Conservation (phyloP, 2,113 vertebrate species). For the Pundamilia nyererei region DNA sequence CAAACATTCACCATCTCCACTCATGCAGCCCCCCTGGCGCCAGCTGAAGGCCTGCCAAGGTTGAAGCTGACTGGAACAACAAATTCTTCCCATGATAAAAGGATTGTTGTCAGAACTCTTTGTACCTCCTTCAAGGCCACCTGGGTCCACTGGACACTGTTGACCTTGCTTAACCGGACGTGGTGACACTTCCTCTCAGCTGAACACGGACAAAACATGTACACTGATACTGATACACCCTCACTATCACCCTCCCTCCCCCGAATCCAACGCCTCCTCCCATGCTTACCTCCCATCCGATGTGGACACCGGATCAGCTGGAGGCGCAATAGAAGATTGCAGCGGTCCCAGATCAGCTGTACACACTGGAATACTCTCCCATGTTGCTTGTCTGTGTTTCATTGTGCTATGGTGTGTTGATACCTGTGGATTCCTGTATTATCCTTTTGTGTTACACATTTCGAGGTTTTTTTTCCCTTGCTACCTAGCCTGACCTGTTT, state of each 20-base stretch:
- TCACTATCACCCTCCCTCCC: background rate
- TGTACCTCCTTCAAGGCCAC: background rate
- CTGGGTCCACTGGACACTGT: background rate
- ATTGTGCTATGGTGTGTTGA: background rate
- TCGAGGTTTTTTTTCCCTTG: accelerated
- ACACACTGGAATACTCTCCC: background rate
- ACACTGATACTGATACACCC: accelerated
- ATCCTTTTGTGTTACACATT: background rate
- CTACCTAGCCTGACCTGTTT: background rate
- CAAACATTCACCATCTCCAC: background rate
- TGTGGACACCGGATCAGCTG: background rate
- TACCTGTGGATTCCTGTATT: background rate
- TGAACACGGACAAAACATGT: background rate
- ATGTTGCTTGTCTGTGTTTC: background rate
- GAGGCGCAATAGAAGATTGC: accelerated
- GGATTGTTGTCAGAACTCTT: background rate
- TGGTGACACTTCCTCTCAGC: background rate
- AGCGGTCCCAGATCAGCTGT: background rate
- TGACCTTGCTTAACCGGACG: background rate
- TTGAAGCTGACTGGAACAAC: too few species aligned
- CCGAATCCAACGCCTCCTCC: background rate
- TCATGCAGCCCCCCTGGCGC: accelerated
- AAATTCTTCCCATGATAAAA: too few species aligned
- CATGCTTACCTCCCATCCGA: background rate
- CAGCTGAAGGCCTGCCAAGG: too few species aligned